Conservation (phyloP, 2,797 vertebrate genomes). For the Hemitrygon akajei region DNA sequence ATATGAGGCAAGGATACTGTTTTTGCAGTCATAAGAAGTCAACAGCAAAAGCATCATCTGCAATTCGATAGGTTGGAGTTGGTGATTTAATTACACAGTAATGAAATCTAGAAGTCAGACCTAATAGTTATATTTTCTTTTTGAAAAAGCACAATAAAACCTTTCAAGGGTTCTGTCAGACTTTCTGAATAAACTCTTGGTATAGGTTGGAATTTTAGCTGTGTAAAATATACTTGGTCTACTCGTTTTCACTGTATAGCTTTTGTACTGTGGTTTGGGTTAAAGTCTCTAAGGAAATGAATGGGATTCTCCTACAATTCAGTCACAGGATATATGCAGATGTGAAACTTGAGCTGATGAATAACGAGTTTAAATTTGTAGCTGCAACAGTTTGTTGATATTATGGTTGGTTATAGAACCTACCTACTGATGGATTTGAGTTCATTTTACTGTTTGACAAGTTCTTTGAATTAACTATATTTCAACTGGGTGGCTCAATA, state of each 20-base stretch:
- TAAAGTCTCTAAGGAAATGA: not conserved
- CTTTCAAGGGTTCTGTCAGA: not conserved
- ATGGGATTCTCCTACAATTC: not conserved
- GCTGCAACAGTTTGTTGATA: not conserved
- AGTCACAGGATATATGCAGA: not conserved
- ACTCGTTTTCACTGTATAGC: not conserved
- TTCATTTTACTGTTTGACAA: not conserved
- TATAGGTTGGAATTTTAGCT: not conserved
- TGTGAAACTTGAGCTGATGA: not conserved
- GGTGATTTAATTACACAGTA: not conserved
- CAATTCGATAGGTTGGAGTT: not conserved
- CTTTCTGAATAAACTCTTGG: not conserved
- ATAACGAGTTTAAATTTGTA: not conserved
- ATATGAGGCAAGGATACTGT: not conserved
- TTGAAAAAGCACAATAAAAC: not conserved
- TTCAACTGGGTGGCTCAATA: not conserved
- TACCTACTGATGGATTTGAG: not conserved
- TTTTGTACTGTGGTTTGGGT: not conserved
- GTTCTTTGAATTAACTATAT: not conserved
- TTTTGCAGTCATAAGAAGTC: not conserved
- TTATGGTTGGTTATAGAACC: not conserved
- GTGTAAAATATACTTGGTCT: not conserved
- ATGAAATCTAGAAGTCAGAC: not conserved
- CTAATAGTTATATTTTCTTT: not conserved
- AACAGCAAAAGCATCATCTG: not conserved